Base-by-base conservation (phyloP, 2,888 invertebrate species). In the Ormia ochracea region DNA sequence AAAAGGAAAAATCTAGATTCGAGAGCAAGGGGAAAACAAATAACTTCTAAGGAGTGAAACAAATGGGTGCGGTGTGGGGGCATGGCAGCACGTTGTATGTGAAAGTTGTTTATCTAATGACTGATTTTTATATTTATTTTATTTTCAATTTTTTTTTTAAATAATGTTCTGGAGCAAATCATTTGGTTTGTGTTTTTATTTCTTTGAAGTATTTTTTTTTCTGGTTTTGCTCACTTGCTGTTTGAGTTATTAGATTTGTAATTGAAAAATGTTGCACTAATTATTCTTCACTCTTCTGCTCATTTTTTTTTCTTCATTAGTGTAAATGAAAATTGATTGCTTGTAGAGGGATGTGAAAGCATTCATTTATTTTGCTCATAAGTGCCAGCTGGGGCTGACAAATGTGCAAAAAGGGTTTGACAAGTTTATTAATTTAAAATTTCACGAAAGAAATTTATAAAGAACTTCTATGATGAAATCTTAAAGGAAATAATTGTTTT, bases 191-290 rank as follows among this genome's bases (percentile, higher is more conserved):
- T 52, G 17, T 28, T 4, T 48, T 50, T 54, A 4, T 48, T 54
- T 7, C 38, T n/a, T 21, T 5, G 3, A 14, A 12, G 7, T 19
- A 14, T 17, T 19, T 9, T 26, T 66, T 10, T 50, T 17, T 17
- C 17, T n/a, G 36, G 33, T n/a, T n/a, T n/a, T n/a, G n/a, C n/a
- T 28, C 65, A 43, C 7, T 12, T 36, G 36, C 5, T n/a, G 14
- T 38, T 56, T 54, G 17, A 33, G 33, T 59, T 56, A 43, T 12
- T 12, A 10, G n/a, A 19, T 58, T 65, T 79, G 17, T 56, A 79
- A 72, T 72, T 79, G 75, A 72, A 76, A 80, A 80, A 69, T 61
- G 61, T 61, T 61, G 56, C 23, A 56, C 54, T 72, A 80, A 80
- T 80, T 72, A 72, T 61, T 80, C 50, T 80, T 48, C 19, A n/a